Conservation (phyloP, 2,797 vertebrate genomes). For the Sebastolobus alascanus region DNA sequence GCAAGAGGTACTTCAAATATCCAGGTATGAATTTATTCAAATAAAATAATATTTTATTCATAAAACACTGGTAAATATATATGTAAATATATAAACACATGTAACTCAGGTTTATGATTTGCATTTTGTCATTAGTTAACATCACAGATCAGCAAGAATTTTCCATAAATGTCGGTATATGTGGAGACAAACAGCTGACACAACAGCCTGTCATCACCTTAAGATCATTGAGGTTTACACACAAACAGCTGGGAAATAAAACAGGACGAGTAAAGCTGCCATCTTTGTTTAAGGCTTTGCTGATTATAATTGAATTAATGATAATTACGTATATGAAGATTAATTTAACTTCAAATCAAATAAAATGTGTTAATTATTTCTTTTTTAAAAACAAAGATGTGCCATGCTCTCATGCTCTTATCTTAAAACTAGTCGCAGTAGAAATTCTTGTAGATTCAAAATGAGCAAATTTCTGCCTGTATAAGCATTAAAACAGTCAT, state of each 20-base stretch:
- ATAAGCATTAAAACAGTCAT: constrained; percentile 40
- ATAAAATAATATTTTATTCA: constrained; percentile 83
- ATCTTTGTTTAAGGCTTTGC: constrained; percentile 55
- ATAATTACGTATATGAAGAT: neutral
- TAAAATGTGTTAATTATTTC: constrained; percentile 15
- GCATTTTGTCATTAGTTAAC: constrained; percentile 69
- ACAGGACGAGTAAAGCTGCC: constrained; percentile 42
- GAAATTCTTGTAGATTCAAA: constrained; percentile 39
- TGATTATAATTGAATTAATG: constrained; percentile 25
- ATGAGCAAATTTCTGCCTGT: constrained; percentile 8
- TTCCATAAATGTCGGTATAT: constrained; percentile 68
- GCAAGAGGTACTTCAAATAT: constrained; percentile 16
- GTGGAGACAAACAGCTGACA: constrained; percentile 11
- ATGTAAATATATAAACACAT: constrained; percentile 75
- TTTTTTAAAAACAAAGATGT: constrained; percentile 7
- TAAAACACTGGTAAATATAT: constrained; percentile 81
- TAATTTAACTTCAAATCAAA: constrained; percentile 6
- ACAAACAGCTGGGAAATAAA: constrained; percentile 16
- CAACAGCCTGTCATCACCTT: neutral
- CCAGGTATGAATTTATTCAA: constrained; percentile 81
- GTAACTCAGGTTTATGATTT: constrained; percentile 65
- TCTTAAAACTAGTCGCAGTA: constrained; percentile 36
- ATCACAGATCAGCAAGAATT: constrained; percentile 71
- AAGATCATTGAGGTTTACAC: neutral
- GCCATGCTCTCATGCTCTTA: constrained; percentile 41